phyloP scores from a whole-genome alignment of 2,888 invertebrate species.

The Drosophila monieri region DNA sequence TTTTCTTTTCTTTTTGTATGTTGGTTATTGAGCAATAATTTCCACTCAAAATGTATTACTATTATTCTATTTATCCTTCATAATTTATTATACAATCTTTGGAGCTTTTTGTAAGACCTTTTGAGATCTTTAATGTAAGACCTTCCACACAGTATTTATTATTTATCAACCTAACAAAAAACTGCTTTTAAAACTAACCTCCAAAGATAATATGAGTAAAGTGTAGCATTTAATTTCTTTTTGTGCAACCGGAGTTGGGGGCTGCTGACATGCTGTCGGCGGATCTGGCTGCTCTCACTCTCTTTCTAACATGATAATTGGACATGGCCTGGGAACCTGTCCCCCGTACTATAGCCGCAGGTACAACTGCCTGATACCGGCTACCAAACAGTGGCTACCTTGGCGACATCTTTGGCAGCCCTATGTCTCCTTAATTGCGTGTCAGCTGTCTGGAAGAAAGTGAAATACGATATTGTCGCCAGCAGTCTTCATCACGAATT shows the following conservation, averaged over 20 bases:
- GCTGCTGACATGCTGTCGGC: constrained; percentile 49
- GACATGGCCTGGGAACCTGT: constrained; percentile 66
- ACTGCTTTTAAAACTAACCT: neutral
- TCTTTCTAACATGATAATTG: constrained; percentile 75
- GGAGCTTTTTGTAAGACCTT: no score
- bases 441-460: constrained; percentile 50
- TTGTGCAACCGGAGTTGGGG: neutral
- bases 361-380: constrained; percentile 2
- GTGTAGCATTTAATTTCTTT: neutral
- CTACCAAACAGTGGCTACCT: constrained; percentile 36
- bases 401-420: constrained; percentile 50
- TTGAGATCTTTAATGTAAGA: neutral
- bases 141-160: neutral
- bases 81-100: no score
- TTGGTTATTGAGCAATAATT: no score
- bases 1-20: no score
- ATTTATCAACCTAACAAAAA: neutral
- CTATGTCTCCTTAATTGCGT: constrained; percentile 69
- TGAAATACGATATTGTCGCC: constrained; percentile 51
- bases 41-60: no score
- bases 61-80: no score
- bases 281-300: constrained; percentile 61
- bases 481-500: constrained; percentile 29
- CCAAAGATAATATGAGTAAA: neutral
- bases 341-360: constrained; percentile 9